Conservation (phyloP, 2,888 invertebrate species). For the Callinectes sapidus region DNA sequence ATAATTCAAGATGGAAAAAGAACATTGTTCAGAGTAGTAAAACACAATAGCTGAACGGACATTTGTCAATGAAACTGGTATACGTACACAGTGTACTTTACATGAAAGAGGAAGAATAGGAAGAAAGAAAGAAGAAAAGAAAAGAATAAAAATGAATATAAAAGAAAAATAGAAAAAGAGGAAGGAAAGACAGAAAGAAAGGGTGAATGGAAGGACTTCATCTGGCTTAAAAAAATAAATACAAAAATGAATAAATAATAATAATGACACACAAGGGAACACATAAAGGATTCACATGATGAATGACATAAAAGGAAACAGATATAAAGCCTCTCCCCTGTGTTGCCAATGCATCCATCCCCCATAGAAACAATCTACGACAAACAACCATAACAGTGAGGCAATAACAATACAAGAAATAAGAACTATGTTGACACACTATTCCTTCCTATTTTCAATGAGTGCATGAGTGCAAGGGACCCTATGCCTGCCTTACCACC, state of each 20-base stretch:
- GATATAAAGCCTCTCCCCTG: background rate
- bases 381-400: conserved; percentile 52
- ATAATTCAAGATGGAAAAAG: background rate
- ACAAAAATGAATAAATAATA: too few species aligned
- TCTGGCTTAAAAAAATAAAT: too few species aligned
- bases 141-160: too few species aligned
- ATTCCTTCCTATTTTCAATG: conserved; percentile 47
- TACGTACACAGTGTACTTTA: too few species aligned
- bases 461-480: conserved; percentile 64
- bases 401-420: conserved; percentile 43
- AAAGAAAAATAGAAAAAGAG: too few species aligned
- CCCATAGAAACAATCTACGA: conserved; percentile 57
- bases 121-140: too few species aligned
- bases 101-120: too few species aligned
- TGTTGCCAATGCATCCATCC: conserved; percentile 41
- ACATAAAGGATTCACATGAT: background rate
- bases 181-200: too few species aligned
- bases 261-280: background rate
- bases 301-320: background rate
- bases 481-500: conserved; percentile 66
- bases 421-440: conserved; percentile 54
- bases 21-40: too few species aligned
- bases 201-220: too few species aligned
- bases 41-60: too few species aligned
- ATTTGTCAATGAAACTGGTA: too few species aligned